These are phyloP conservation scores for Phalera bucephala DNA, from an alignment of 2,888 invertebrate genomes.

Conservation along the genomic window DNA sequence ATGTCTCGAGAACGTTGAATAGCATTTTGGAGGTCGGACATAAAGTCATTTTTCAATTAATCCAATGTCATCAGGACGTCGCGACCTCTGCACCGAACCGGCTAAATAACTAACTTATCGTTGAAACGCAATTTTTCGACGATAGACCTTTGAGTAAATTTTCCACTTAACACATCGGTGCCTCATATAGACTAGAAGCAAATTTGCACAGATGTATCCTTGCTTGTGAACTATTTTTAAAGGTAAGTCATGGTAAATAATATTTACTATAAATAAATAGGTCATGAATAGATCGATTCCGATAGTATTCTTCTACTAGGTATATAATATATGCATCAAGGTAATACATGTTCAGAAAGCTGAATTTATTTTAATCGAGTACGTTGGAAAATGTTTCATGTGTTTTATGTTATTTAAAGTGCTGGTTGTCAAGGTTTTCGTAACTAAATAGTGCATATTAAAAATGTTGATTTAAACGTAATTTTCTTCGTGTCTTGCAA, in stretches of 20 bases:
- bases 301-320: neutral
- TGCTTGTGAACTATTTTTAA: slow-evolving; percentile 31
- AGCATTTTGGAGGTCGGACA: slow-evolving; percentile 62
- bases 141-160: slow-evolving; percentile 45
- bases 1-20: slow-evolving; percentile 51
- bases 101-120: slow-evolving; percentile 42
- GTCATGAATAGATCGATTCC: slow-evolving; percentile 8
- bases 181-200: slow-evolving; percentile 38
- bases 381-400: too few species aligned
- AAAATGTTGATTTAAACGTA: too few species aligned
- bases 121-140: slow-evolving; percentile 32
- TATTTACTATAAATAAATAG: slow-evolving; percentile 11
- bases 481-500: too few species aligned
- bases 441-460: too few species aligned
- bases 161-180: slow-evolving; percentile 25
- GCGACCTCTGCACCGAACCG: slow-evolving; percentile 56
- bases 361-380: too few species aligned
- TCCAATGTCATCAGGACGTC: slow-evolving; percentile 72
- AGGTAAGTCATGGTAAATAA: slow-evolving; percentile 18
- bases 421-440: too few species aligned
- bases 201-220: slow-evolving; percentile 59
- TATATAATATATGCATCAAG: too few species aligned
- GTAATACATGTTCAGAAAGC: too few species aligned
- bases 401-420: too few species aligned
- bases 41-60: slow-evolving; percentile 77